A percentile compares a stretch with the other conserved stretches of the same genome.
Conservation (phyloP, 2,888 invertebrate genomes). For the Ormia ochracea region DNA sequence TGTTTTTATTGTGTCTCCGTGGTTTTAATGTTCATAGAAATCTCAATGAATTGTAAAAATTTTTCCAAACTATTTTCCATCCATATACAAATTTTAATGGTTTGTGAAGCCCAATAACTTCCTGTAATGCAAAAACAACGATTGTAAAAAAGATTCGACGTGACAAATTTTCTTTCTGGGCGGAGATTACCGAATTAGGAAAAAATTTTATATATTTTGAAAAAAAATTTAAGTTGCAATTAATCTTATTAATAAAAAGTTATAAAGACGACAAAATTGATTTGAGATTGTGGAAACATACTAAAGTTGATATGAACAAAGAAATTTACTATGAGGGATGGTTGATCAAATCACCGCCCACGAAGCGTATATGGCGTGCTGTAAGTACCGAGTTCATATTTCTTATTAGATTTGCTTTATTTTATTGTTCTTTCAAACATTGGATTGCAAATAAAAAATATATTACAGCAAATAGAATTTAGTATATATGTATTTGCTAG, state of each 20-base stretch:
- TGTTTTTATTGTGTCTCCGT: slow-evolving; percentile 24
- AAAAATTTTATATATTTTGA: neutral
- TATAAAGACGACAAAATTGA: slow-evolving; percentile 59
- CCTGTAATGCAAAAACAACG: slow-evolving; percentile 46
- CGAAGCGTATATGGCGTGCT: slow-evolving; percentile 93
- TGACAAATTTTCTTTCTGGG: slow-evolving; percentile 46
- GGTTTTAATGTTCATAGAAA: slow-evolving; percentile 5
- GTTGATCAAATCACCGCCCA: slow-evolving; percentile 96
- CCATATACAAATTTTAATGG: neutral
- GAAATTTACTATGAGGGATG: slow-evolving; percentile 86
- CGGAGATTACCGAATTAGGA: slow-evolving; percentile 47
- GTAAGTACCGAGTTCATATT: slow-evolving; percentile 80
- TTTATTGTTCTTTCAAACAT: neutral
- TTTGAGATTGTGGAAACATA: slow-evolving; percentile 64
- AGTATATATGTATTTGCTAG: no score
- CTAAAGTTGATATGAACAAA: slow-evolving; percentile 65
- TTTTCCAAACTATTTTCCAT: neutral
- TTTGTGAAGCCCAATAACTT: slow-evolving; percentile 12
- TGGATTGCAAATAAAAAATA: neutral
- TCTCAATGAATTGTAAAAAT: neutral
- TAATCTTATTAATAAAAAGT: neutral
- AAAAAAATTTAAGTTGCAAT: neutral
- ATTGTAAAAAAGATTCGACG: slow-evolving; percentile 34
- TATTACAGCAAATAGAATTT: slow-evolving; percentile 8
- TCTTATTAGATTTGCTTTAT: slow-evolving; percentile 11